Conservation (phyloP, 2,888 invertebrate genomes). For the Pandemis corylana region DNA sequence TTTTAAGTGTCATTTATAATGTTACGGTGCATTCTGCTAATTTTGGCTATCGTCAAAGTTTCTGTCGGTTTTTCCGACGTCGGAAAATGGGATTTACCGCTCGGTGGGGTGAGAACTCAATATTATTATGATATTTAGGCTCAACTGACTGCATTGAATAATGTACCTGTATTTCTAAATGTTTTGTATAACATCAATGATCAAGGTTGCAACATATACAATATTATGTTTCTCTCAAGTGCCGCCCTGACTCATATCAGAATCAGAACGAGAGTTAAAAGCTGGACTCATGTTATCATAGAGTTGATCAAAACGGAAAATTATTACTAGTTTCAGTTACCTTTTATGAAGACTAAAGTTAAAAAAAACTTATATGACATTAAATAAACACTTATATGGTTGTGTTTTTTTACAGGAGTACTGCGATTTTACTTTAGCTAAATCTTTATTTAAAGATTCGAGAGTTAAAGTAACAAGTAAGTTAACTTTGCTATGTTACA, state of each 20-base stretch:
- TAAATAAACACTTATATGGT: background rate
- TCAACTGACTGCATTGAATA: background rate
- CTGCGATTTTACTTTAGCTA: conserved; percentile 80
- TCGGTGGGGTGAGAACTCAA: conserved; percentile 78
- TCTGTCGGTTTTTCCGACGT: conserved; percentile 84
- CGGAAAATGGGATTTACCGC: conserved; percentile 87
- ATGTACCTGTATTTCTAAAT: background rate
- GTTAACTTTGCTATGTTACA: conserved; percentile 47
- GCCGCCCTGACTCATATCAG: conserved; percentile 26
- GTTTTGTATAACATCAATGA: conserved; percentile 9
- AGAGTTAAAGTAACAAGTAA: conserved; percentile 89
- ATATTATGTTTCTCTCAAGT: conserved; percentile 26
- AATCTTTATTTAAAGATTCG: conserved; percentile 89
- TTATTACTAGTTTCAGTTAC: background rate
- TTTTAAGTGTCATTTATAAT: conserved; percentile 54
- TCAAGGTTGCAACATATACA: conserved; percentile 29
- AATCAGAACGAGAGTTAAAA: background rate
- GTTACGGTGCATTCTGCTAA: conserved; percentile 63
- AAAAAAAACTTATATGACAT: background rate
- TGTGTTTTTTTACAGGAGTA: conserved; percentile 68
- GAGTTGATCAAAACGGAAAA: background rate
- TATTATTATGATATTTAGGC: conserved; percentile 9
- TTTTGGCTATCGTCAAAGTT: conserved; percentile 62
- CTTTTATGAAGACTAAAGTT: background rate
- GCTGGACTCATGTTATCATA: background rate